Conservation (phyloP, 2,888 invertebrate species). For the Lasius platythorax region DNA sequence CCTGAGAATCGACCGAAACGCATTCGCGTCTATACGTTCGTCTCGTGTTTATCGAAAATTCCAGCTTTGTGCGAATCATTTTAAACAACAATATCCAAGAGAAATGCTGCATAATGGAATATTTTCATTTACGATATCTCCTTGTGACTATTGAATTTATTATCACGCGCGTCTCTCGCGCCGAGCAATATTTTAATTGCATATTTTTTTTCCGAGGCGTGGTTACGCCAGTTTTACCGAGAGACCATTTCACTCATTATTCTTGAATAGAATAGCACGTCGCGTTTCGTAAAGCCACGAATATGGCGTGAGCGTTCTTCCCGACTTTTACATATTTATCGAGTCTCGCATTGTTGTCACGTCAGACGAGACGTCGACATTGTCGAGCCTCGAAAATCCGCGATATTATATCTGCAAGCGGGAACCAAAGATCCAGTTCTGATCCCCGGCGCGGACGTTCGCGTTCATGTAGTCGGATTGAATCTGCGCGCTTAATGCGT, state of each 20-base stretch:
- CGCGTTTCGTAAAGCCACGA: conserved; percentile 61
- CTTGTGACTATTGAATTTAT: background rate
- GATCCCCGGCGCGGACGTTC: conserved; percentile 9
- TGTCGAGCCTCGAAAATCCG: conserved; percentile 75
- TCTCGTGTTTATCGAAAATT: conserved; percentile 33
- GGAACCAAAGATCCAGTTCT: conserved; percentile 39
- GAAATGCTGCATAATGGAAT: background rate
- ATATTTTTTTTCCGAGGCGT: background rate
- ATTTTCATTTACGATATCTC: background rate
- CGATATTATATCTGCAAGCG: conserved; percentile 72
- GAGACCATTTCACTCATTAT: conserved; percentile 35
- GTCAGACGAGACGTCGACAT: conserved; percentile 77
- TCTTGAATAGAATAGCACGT: conserved; percentile 51
- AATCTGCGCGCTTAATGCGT: conserved; percentile 11
- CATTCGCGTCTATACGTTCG: conserved; percentile 44
- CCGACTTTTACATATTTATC: conserved; percentile 82
- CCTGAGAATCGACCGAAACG: conserved; percentile 76
- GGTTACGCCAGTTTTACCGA: background rate
- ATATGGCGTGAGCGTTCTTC: conserved; percentile 67
- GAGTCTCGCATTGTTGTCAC: conserved; percentile 79
- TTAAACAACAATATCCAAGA: background rate
- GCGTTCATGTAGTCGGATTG: background rate
- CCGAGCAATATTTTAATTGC: conserved; percentile 31
- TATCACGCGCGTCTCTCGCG: background rate
- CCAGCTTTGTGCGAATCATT: conserved; percentile 24